Percentiles rank a stretch among this genome's conserved stretches.
Conservation (phyloP, 1,140 invertebrate genomes). For the Bombus fervidus region DNA sequence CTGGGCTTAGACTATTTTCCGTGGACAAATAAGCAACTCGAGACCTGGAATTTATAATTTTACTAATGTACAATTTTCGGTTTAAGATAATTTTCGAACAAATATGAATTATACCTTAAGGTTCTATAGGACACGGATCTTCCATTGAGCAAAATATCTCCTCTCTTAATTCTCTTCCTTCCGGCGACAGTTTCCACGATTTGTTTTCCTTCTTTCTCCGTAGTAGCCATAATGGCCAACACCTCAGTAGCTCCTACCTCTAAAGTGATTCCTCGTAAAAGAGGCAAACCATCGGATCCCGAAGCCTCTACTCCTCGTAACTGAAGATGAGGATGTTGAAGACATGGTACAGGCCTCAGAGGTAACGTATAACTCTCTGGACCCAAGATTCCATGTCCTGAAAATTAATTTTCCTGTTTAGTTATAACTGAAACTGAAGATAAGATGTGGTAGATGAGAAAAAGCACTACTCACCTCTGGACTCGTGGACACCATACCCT, state of each 20-base stretch:
- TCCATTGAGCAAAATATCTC: constrained; percentile 94
- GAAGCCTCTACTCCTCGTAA: constrained; percentile 84
- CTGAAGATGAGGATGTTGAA: constrained; percentile 86
- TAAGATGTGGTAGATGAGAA: background rate
- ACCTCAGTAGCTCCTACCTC: constrained; percentile 95
- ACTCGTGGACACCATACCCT: constrained; percentile 75
- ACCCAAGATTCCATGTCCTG: constrained; percentile 72
- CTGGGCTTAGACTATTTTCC: constrained; percentile 83
- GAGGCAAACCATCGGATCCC: constrained; percentile 75
- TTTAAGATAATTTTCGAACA: background rate
- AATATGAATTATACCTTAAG: constrained; percentile 82
- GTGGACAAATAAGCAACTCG: constrained; percentile 78
- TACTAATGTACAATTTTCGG: background rate
- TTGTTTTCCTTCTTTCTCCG: constrained; percentile 80
- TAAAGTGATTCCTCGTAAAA: constrained; percentile 89
- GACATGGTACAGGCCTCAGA: constrained; percentile 75
- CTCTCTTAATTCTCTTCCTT: constrained; percentile 86
- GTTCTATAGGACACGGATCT: constrained; percentile 88
- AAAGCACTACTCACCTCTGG: background rate
- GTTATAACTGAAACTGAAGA: background rate
- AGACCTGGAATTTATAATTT: constrained; percentile 60
- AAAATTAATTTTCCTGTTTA: background rate
- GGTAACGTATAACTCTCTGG: constrained; percentile 72
- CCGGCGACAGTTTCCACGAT: constrained; percentile 92
- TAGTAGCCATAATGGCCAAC: constrained; percentile 93